phyloP scores from a whole-genome alignment of 2,113 vertebrate genomes.

The Pyrgilauda ruficollis region DNA sequence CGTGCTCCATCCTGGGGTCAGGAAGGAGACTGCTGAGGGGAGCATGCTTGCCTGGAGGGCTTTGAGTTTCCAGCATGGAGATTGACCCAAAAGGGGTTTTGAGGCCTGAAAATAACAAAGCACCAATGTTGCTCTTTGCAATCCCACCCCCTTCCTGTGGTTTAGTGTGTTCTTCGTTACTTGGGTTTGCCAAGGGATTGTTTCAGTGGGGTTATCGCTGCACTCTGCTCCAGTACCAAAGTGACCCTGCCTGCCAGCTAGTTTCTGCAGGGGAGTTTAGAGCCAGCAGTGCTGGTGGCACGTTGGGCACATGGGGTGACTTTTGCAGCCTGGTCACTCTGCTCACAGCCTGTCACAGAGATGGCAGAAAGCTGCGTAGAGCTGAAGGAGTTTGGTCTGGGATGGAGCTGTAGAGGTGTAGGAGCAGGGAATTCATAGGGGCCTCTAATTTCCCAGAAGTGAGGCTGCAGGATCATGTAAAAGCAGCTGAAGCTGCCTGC shows the following conservation, averaged over 20 bases:
- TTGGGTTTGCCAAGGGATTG: neutral
- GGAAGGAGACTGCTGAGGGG: neutral
- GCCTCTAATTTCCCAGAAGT: neutral
- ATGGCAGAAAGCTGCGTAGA: neutral
- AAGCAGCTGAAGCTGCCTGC: neutral
- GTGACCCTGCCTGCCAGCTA: neutral
- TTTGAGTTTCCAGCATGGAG: neutral
- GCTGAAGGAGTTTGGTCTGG: neutral
- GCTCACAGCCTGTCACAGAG: rapidly evolving
- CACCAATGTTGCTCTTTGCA: neutral
- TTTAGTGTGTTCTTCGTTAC: neutral
- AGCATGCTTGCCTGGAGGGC: neutral
- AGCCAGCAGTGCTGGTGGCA: neutral
- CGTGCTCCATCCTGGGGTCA: neutral
- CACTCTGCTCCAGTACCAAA: rapidly evolving
- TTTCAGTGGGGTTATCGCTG: neutral
- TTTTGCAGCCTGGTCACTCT: neutral
- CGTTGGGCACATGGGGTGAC: rapidly evolving
- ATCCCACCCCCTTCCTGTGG: neutral
- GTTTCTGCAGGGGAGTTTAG: neutral
- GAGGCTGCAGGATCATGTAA: neutral
- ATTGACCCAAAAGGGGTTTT: neutral
- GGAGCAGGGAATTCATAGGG: neutral
- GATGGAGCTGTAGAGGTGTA: neutral
- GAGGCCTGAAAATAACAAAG: conserved; percentile 7